Evolutionary conservation across 2,113 vertebrate species (phyloP), one percentile per base, ranked within the genome.

Genomic region (Syngnathus typhle): DNA sequence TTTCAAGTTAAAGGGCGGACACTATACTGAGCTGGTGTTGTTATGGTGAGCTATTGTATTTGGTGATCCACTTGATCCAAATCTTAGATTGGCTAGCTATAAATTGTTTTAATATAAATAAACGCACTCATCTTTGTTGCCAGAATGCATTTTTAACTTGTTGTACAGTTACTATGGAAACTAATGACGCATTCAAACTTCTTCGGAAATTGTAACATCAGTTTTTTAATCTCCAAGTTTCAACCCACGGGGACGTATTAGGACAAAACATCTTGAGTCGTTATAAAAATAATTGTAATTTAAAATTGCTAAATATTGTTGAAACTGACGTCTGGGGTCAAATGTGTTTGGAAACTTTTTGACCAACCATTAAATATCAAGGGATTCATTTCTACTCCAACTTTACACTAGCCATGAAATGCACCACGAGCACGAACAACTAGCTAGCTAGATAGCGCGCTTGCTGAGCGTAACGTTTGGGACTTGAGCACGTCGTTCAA

Each of bases 151-250:
- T 15, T 46, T 21, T 16, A 0, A 5, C 18, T 67, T 68, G 67
- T 52, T 21, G 39, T 5, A 8, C 39, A 39, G 82, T 88, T 81
- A 44, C 87, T 76, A 87, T 87, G 81, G 81, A 71, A 84, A 88
- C 85, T 11, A 43, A 27, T 62, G 60, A 6, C 7, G 21, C 60
- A 5, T 62, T 62, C 60, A 62, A 1, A 10, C 9, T 7, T 41
- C 38, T 9, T 46, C n/a, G 12, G 41, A 44, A 16, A 21, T 62
- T 27, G 44, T 16, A 21, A 5, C 3, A 10, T 37, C 16, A 9
- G 1, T 3, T 5, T 19, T 5, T 19, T 38, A 3, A 9, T 38
- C 18, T 60, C 5, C 58, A 58, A 32, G 3, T 19, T 6, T n/a
- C 37, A 8, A 37, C 36, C 36, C 12, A 21, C 37, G n/a, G 21